Base-by-base conservation (phyloP, 2,113 vertebrate species). In the Centropristis striata region DNA sequence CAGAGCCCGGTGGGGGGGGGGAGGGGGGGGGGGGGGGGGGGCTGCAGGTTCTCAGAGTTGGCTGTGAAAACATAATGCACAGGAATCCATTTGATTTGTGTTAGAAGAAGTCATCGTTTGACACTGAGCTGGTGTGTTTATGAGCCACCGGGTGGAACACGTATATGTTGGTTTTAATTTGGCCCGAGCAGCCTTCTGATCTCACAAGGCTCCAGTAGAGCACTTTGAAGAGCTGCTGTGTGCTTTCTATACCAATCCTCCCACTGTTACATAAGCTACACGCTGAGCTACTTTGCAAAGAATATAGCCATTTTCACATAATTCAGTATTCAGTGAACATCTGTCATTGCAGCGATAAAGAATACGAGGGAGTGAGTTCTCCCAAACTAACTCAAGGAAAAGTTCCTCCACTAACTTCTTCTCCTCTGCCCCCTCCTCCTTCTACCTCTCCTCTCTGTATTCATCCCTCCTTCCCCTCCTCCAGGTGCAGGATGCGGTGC, bases 401-500 rank as follows among this genome's bases (percentile, higher is more conserved):
- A 86, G 51, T 88, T 63, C 57, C 28, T 77, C 32, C 47, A 41
- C 78, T 81, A 78, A 85, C 81, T 81, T 83, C 28, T 77, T 73
- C 32, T 71, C 73, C 75, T 75, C 79, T 88, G 46, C 82, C 27
- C 10, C 2, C 1, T 47, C 23, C 63, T 8, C 27, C 9, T 32
- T 50, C 13, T 37, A 18, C 32, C 21, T 23, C 42, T 18, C 54
- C 44, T 27, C 63, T 68, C 51, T 55, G 7, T n/a, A 15, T 53
- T 75, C 25, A n/a, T 65, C 51, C 25, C 21, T 28, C 4, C 55
- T 85, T 10, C 21, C 13, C 54, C 15, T 27, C 59, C 64, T 37
- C 25, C 92, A 99, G 98, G 97, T 99, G 88, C 98, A 99, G 94
- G 98, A 99, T 0, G 98, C 98, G 39, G 97, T 99, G 51, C 98